Evolutionary conservation across 2,113 vertebrate genomes (phyloP), one percentile per base, ranked within the genome.

Genomic region (Cephalophus harveyi): DNA sequence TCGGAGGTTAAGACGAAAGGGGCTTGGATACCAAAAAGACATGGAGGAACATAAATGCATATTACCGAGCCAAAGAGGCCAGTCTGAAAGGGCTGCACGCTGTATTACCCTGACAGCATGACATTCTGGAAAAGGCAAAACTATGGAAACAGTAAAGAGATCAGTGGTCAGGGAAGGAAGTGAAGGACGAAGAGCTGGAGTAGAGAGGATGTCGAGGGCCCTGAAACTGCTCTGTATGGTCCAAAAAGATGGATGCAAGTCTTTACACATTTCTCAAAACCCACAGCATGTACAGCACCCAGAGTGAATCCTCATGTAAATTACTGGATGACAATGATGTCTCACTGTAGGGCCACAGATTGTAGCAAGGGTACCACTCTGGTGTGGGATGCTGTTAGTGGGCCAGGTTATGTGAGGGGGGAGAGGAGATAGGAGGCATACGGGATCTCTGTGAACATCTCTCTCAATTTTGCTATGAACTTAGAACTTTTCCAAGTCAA

Each of bases 211-310:
- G 11, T 55, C 21, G 4, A 64, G n/a, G 71, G 4, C 40, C 13
- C n/a, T 25, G 50, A 48, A 23, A 57, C 5, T 60, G 2, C 13
- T 52, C 11, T 0, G 6, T 17, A 3, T 7, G 23, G 43, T 6
- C 19, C 19, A 40, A 12, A 71, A 23, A 71, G 67, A 71, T 40
- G n/a, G n/a, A 23, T 23, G n/a, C 14, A 2, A 28, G 54, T 16
- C 48, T 9, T 40, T 0, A 16, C 1, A 3, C 25, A 0, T 19
- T 50, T 15, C 5, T 48, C n/a, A 7, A 43, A 59, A 81, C 15
- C 86, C 89, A 36, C 6, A 12, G 43, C 52, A 4, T 1, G 25
- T 3, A 7, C 7, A 25, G 2, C 62, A 43, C 19, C 50, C 25
- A 33, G 46, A 27, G 7, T 40, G 36, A 85, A 5, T 36, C 85